phyloP scores from a whole-genome alignment of 2,888 invertebrate genomes.

The Lithophane ornitopus region DNA sequence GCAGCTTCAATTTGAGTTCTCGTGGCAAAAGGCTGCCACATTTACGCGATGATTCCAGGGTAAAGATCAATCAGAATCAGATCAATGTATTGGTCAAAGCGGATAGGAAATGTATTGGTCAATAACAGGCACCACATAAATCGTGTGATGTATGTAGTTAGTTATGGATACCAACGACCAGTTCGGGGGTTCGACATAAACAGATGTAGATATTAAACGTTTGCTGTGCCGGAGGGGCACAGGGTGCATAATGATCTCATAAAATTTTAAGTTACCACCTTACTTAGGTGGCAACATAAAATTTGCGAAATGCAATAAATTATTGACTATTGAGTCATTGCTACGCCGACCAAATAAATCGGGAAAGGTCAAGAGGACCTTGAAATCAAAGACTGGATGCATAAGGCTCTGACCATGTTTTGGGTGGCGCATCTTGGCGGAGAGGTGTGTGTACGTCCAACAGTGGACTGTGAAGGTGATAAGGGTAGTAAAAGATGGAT shows the following conservation, averaged over 20 bases:
- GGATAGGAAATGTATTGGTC: background rate
- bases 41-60: background rate
- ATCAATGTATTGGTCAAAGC: background rate
- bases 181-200: too few species aligned
- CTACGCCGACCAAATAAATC: background rate
- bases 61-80: too few species aligned
- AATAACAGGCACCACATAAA: background rate
- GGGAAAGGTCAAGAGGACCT: too few species aligned
- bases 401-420: too few species aligned
- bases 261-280: background rate
- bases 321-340: too few species aligned
- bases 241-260: background rate
- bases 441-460: background rate
- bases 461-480: background rate
- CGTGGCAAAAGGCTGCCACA: background rate
- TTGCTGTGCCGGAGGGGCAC: background rate
- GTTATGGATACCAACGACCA: background rate
- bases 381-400: too few species aligned
- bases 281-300: too few species aligned
- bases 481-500: background rate
- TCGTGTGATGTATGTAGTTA: background rate
- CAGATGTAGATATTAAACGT: background rate
- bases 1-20: background rate
- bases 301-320: background rate
- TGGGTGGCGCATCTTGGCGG: background rate